phyloP scores from a whole-genome alignment of 2,888 invertebrate species.

The Cryptus viduatorius region DNA sequence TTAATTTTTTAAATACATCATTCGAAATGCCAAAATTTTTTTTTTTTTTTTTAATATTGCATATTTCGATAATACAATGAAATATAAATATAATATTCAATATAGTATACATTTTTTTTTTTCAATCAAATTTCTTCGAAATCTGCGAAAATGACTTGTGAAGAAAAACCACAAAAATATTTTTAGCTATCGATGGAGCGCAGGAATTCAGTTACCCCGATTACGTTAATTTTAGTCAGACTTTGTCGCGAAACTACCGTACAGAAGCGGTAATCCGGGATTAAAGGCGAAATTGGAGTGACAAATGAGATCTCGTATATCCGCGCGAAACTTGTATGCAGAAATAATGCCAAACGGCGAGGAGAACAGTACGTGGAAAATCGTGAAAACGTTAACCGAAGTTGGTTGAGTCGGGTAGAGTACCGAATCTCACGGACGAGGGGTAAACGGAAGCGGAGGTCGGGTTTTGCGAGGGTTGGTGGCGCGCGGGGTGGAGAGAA shows the following conservation, averaged over 20 bases:
- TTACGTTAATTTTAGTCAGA: background rate
- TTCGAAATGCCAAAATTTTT: too few species aligned
- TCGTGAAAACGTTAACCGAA: constrained; percentile 73
- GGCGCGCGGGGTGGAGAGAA: constrained; percentile 52
- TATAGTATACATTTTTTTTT: too few species aligned
- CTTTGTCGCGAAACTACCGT: background rate
- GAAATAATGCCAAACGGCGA: constrained; percentile 66
- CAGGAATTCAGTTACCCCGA: background rate
- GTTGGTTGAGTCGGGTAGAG: constrained; percentile 62
- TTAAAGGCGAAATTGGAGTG: constrained; percentile 1
- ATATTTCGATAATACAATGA: too few species aligned
- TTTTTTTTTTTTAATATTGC: too few species aligned
- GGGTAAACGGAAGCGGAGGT: constrained; percentile 68
- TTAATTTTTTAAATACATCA: too few species aligned
- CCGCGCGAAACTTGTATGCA: constrained; percentile 54
- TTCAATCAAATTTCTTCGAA: too few species aligned
- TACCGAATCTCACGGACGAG: constrained; percentile 63
- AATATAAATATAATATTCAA: too few species aligned
- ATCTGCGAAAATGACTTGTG: too few species aligned
- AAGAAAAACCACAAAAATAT: background rate
- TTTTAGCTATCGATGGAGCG: background rate
- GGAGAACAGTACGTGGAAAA: constrained; percentile 69
- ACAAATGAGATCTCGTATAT: background rate
- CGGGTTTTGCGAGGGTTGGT: constrained; percentile 63
- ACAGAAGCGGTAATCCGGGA: background rate